Percentiles rank a stretch among this genome's conserved stretches.
These are phyloP conservation scores for Pontoporia blainvillei DNA, from an alignment of 2,113 vertebrate species.

Conservation along the genomic window DNA sequence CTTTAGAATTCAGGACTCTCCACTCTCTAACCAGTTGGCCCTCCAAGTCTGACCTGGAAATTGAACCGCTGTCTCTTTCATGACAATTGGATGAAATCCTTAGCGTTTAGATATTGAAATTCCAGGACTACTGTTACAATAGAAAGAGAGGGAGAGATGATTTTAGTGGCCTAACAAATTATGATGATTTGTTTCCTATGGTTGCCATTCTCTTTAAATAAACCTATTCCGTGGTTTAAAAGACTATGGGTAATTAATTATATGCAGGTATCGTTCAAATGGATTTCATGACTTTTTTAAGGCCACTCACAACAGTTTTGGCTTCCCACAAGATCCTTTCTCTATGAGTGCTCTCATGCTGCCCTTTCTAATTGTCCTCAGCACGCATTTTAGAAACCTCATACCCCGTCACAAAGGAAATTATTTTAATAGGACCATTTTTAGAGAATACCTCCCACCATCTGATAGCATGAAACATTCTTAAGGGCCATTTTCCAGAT, in stretches of 20 bases:
- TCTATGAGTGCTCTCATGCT: background rate
- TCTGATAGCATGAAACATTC: background rate
- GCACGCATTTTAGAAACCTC: background rate
- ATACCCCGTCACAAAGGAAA: background rate
- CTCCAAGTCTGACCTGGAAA: slow-evolving; percentile 12
- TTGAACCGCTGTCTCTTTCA: background rate
- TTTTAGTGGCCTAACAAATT: background rate
- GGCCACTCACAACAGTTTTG: background rate
- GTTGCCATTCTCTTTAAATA: slow-evolving; percentile 21
- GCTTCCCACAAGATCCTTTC: background rate
- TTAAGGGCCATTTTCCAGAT: background rate
- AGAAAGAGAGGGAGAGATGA: background rate
- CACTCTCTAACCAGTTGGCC: background rate
- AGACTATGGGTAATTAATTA: background rate
- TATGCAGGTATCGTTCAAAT: background rate
- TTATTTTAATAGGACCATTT: background rate
- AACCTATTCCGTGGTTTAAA: background rate
- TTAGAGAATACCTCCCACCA: background rate
- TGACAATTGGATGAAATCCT: background rate
- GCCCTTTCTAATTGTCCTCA: background rate
- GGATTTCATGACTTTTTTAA: background rate
- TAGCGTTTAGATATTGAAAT: slow-evolving; percentile 10
- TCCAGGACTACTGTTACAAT: background rate
- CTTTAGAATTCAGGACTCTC: slow-evolving; percentile 15
- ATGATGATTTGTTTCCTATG: slow-evolving; percentile 11